phyloP scores from a whole-genome alignment of 2,888 invertebrate genomes.

The Volucella inflata region DNA sequence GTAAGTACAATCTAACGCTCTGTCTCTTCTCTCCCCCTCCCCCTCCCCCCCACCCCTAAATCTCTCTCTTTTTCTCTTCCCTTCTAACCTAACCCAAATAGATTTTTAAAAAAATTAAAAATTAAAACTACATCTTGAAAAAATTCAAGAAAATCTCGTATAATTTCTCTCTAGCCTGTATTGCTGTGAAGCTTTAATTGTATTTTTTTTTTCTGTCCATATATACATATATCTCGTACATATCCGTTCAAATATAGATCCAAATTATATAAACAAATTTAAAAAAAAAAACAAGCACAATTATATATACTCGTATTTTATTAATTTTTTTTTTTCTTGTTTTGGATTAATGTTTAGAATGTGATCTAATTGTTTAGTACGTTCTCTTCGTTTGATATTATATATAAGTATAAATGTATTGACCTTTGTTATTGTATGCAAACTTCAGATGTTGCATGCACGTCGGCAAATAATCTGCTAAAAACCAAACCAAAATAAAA shows the following conservation, averaged over 20 bases:
- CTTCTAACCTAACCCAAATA: slow-evolving; percentile 45
- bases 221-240: slow-evolving; percentile 26
- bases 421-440: slow-evolving; percentile 68
- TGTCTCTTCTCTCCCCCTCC: slow-evolving; percentile 44
- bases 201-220: slow-evolving; percentile 59
- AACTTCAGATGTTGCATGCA: slow-evolving; percentile 73
- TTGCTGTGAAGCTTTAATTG: slow-evolving; percentile 83
- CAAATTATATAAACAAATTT: slow-evolving; percentile 17
- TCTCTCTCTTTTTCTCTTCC: slow-evolving; percentile 42
- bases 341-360: slow-evolving; percentile 68
- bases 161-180: slow-evolving; percentile 77
- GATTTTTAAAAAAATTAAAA: slow-evolving; percentile 24
- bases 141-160: slow-evolving; percentile 32
- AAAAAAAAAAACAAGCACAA: slow-evolving; percentile 50
- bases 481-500: not conserved
- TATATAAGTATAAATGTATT: slow-evolving; percentile 45
- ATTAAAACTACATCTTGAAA: slow-evolving; percentile 18
- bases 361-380: slow-evolving; percentile 68
- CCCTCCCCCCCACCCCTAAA: too few relatives aligned
- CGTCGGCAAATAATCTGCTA: slow-evolving; percentile 66
- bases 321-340: not conserved
- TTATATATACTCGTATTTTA: slow-evolving; percentile 1
- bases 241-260: slow-evolving; percentile 53
- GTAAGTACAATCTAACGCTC: slow-evolving; percentile 79
- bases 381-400: slow-evolving; percentile 46